Evolutionary conservation across 2,888 invertebrate species (phyloP).

Genomic region (Oscheius myriophilus): DNA sequence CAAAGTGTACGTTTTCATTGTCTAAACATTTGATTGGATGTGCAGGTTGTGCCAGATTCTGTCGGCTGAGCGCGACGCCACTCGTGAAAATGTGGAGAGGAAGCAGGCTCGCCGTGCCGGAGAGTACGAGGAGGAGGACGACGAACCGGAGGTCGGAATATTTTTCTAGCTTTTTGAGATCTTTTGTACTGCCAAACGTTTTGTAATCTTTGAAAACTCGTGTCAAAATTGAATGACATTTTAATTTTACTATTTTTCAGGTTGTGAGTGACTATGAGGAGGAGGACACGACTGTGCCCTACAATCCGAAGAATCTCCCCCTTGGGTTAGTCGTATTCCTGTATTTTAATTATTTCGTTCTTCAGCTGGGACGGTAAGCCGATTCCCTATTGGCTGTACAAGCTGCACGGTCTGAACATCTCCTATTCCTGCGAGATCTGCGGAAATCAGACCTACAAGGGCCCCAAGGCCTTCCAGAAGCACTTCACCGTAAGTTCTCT

Average conservation of each 20-base stretch:
- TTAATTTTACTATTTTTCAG: slow-evolving; percentile 35
- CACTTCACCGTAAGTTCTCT: slow-evolving; percentile 83
- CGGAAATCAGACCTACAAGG: slow-evolving; percentile 89
- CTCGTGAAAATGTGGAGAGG: slow-evolving; percentile 96
- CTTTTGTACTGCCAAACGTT: too few species aligned
- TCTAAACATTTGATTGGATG: not conserved
- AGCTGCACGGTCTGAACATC: slow-evolving; percentile 96
- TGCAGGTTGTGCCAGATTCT: slow-evolving; percentile 60
- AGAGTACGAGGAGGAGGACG: slow-evolving; percentile 77
- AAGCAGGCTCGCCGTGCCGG: slow-evolving; percentile 82
- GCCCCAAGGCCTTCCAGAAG: slow-evolving; percentile 98
- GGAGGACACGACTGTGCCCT: slow-evolving; percentile 92
- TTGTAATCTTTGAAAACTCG: not conserved
- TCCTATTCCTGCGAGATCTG: slow-evolving; percentile 99
- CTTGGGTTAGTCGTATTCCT: slow-evolving; percentile 92
- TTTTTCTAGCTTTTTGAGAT: not conserved
- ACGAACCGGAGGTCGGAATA: slow-evolving; percentile 71
- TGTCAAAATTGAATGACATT: too few species aligned
- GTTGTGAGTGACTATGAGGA: slow-evolving; percentile 64
- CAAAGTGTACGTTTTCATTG: slow-evolving; percentile 28
- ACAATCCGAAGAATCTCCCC: slow-evolving; percentile 98
- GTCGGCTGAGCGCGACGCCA: slow-evolving; percentile 83
- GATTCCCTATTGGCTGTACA: slow-evolving; percentile 79
- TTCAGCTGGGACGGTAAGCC: slow-evolving; percentile 69
- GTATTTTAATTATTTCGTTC: slow-evolving; percentile 6